Percentiles rank a stretch among this genome's conserved stretches.
Evolutionary conservation across 2,113 vertebrate genomes (phyloP).

Genomic region (Nansenia antarctica): DNA sequence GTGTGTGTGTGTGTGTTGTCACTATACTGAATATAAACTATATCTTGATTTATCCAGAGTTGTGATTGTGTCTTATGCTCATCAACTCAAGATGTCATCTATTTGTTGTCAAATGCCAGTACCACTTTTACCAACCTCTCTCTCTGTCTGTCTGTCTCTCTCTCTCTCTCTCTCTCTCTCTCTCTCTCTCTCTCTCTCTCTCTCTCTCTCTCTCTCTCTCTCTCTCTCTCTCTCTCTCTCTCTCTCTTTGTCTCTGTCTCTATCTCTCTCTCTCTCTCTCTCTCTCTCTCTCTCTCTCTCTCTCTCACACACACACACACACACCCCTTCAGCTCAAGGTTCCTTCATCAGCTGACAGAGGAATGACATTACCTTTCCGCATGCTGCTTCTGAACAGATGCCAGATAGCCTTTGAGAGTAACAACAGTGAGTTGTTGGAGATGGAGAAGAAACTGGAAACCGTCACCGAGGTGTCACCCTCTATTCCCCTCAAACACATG

Average conservation of each 20-base stretch:
- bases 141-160: background rate
- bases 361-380: conserved; percentile 84
- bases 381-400: conserved; percentile 87
- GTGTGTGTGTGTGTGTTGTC: background rate
- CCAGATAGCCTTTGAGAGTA: conserved; percentile 91
- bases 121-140: background rate
- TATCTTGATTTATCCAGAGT: too few species aligned
- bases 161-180: too few species aligned
- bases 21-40: background rate
- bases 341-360: conserved; percentile 83
- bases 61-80: too few species aligned
- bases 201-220: background rate
- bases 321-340: conserved; percentile 83
- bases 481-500: background rate
- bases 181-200: too few species aligned
- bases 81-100: too few species aligned
- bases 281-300: too few species aligned
- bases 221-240: background rate
- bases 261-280: too few species aligned
- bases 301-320: too few species aligned
- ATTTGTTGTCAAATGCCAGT: background rate
- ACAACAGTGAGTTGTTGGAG: conserved; percentile 85
- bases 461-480: conserved; percentile 69
- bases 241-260: too few species aligned
- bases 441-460: conserved; percentile 88